A percentile compares a stretch with the other conserved stretches of the same genome.
Evolutionary conservation across 2,113 vertebrate species (phyloP).

Genomic region (Sphaerodactylus townsendi): DNA sequence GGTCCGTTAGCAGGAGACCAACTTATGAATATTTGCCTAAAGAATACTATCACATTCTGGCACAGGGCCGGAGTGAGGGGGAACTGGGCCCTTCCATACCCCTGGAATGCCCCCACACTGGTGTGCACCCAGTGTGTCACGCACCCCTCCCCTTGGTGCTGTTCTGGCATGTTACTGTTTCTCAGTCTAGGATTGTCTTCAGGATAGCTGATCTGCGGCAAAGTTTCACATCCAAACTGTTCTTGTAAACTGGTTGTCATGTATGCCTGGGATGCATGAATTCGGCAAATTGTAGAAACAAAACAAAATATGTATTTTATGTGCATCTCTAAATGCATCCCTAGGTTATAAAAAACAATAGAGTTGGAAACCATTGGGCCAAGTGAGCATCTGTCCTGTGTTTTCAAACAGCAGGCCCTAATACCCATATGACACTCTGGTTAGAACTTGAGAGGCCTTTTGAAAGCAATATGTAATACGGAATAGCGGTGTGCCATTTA

Average conservation of each 20-base stretch:
- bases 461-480: background rate
- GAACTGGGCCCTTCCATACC: no score
- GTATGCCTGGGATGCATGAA: background rate
- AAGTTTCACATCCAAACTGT: background rate
- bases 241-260: background rate
- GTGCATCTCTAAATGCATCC: background rate
- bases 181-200: background rate
- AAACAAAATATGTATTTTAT: background rate
- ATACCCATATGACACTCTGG: background rate
- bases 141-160: no score
- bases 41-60: background rate
- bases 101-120: no score
- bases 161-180: background rate
- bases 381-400: background rate
- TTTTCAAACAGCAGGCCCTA: background rate
- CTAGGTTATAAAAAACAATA: background rate
- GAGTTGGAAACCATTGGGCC: background rate
- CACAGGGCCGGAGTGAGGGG: no score
- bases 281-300: background rate
- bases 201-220: background rate
- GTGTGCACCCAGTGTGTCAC: no score
- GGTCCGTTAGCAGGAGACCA: no score
- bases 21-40: background rate
- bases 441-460: background rate
- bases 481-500: background rate